phyloP scores from a whole-genome alignment of 64 coral and sea anemone species.

The Pocillopora verrucosa region DNA sequence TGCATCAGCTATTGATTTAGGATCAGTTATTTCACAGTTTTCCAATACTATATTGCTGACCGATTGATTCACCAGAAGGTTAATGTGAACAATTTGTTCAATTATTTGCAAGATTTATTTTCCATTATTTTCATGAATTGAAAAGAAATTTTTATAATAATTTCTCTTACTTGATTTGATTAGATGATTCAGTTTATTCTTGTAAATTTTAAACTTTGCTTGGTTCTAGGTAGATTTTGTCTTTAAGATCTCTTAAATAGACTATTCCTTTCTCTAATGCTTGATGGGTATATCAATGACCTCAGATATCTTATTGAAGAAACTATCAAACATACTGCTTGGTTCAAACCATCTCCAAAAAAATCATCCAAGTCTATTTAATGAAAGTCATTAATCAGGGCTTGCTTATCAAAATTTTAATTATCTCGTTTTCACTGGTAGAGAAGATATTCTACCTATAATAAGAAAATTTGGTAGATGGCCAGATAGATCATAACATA shows the following conservation, averaged over 20 bases:
- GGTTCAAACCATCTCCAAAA: neutral
- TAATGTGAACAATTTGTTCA: neutral
- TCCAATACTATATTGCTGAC: constrained; percentile 24
- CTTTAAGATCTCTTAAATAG: no score
- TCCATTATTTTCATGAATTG: neutral
- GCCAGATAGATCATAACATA: constrained; percentile 22
- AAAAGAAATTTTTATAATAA: neutral
- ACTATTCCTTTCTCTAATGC: neutral
- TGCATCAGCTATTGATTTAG: constrained; percentile 34
- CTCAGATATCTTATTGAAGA: constrained; percentile 12
- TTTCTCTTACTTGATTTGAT: neutral
- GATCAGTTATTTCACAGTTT: constrained; percentile 43
- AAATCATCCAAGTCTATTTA: constrained; percentile 2
- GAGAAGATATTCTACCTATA: neutral
- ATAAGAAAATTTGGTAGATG: constrained; percentile 37
- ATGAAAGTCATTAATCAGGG: neutral
- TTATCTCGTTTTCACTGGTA: constrained; percentile 9
- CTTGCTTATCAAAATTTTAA: constrained; percentile 10
- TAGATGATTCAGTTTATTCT: constrained; percentile 20
- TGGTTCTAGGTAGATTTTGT: neutral
- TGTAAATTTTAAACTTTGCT: neutral
- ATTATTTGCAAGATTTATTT: neutral
- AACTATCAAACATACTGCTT: constrained; percentile 6
- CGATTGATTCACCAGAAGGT: neutral
- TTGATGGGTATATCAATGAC: neutral